These are phyloP conservation scores for Nowickia ferox DNA, from an alignment of 2,888 invertebrate species.

Conservation along the genomic window DNA sequence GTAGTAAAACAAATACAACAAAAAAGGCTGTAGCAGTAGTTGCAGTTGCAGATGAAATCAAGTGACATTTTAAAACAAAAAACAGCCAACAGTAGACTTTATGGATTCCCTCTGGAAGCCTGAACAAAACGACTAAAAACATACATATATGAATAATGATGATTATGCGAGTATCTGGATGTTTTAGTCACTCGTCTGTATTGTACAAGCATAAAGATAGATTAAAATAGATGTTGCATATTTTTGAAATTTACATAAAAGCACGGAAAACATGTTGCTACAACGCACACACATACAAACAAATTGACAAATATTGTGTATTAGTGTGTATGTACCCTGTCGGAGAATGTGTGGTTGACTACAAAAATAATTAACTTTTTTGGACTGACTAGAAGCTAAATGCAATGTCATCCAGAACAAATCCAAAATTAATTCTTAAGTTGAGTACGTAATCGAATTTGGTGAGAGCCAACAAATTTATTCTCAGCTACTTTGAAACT, in stretches of 20 bases:
- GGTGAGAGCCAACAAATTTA: too few relatives aligned
- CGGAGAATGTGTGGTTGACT: too few relatives aligned
- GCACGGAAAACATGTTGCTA: background rate
- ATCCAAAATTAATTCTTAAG: too few relatives aligned
- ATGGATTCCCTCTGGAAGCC: slow-evolving; percentile 8
- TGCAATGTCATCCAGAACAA: too few relatives aligned
- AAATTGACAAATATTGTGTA: background rate
- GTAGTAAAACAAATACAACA: slow-evolving; percentile 13
- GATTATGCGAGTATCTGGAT: slow-evolving; percentile 39
- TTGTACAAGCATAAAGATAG: background rate
- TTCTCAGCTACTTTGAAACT: too few relatives aligned
- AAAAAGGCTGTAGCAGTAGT: background rate
- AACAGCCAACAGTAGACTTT: slow-evolving; percentile 12
- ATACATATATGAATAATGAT: slow-evolving; percentile 46
- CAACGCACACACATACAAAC: background rate
- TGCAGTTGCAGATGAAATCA: slow-evolving; percentile 21
- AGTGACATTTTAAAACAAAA: slow-evolving; percentile 33
- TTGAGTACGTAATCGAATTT: too few relatives aligned
- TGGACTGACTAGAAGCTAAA: too few relatives aligned
- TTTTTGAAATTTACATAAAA: slow-evolving; percentile 24
- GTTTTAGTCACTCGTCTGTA: background rate
- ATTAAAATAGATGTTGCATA: slow-evolving; percentile 4
- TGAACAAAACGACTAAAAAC: background rate
- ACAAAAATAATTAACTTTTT: too few relatives aligned
- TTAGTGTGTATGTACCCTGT: too few relatives aligned